These are phyloP conservation scores for Spheniscus mendiculus DNA, from an alignment of 2,113 vertebrate genomes.

Conservation along the genomic window DNA sequence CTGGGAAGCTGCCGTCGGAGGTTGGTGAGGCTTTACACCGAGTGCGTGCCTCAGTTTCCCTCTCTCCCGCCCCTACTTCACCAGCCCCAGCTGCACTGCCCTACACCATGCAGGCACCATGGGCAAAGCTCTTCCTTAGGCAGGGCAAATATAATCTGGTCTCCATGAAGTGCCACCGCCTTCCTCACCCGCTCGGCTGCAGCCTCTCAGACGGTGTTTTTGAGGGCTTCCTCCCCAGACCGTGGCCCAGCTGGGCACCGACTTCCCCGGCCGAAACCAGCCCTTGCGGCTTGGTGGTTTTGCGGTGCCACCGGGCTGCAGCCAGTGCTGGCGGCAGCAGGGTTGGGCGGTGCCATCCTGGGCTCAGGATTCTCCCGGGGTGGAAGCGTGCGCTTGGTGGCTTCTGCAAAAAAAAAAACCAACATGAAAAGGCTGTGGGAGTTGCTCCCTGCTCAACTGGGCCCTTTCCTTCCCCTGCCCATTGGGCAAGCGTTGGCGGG, in stretches of 20 bases:
- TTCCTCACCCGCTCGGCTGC: background rate
- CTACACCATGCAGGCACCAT: fast-evolving
- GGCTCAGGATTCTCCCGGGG: background rate
- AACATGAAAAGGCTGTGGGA: background rate
- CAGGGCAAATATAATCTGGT: background rate
- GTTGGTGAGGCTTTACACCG: background rate
- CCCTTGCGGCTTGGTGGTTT: background rate
- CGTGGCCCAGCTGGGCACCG: fast-evolving
- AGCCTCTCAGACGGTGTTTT: background rate
- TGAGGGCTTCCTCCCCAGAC: background rate
- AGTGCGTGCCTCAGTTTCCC: background rate
- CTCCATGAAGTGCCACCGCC: background rate
- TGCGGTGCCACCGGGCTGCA: background rate
- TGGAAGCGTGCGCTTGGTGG: background rate
- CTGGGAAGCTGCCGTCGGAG: fast-evolving
- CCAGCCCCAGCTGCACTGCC: background rate
- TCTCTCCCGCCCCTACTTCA: background rate
- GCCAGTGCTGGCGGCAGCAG: fast-evolving
- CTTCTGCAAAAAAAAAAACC: background rate
- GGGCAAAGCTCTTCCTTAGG: background rate
- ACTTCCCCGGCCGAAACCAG: background rate
- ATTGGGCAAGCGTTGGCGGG: fast-evolving
- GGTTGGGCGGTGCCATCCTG: fast-evolving
- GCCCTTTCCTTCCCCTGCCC: background rate
- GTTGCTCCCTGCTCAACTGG: fast-evolving